Conservation (phyloP, 2,113 vertebrate species). For the Solenodon paradoxus region DNA sequence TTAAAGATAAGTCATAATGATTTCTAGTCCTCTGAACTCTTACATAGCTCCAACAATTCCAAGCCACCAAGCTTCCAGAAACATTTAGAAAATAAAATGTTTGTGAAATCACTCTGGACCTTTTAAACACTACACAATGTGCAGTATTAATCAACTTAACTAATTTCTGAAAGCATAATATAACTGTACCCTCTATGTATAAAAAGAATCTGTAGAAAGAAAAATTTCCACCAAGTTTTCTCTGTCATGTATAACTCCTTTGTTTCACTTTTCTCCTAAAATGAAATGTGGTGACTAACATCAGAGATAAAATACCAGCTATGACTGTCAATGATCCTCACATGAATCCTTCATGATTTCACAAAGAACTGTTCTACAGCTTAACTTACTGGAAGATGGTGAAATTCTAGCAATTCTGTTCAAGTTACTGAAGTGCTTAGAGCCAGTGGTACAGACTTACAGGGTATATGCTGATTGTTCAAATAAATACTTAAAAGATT, state of each 20-base stretch:
- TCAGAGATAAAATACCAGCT: not conserved
- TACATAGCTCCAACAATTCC: not conserved
- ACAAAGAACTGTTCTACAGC: not conserved
- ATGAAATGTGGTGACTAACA: not conserved
- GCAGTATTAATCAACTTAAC: not conserved
- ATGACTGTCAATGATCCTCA: not conserved
- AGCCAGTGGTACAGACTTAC: not conserved
- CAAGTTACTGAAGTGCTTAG: not conserved
- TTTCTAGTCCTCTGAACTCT: not conserved
- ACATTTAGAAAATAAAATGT: not conserved
- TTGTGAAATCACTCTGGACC: not conserved
- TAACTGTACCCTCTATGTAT: not conserved
- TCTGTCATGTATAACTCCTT: not conserved
- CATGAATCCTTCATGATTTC: slow-evolving; percentile 16
- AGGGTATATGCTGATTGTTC: not conserved
- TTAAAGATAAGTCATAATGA: not conserved
- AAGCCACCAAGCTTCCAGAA: not conserved
- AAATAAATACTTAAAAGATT: not conserved
- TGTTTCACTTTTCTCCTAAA: not conserved
- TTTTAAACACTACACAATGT: not conserved
- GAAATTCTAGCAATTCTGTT: not conserved
- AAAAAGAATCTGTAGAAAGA: not conserved
- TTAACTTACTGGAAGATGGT: not conserved
- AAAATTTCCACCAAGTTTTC: not conserved
- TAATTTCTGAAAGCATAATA: not conserved